phyloP scores from a whole-genome alignment of 2,113 vertebrate species.

The Aptenodytes forsteri region DNA sequence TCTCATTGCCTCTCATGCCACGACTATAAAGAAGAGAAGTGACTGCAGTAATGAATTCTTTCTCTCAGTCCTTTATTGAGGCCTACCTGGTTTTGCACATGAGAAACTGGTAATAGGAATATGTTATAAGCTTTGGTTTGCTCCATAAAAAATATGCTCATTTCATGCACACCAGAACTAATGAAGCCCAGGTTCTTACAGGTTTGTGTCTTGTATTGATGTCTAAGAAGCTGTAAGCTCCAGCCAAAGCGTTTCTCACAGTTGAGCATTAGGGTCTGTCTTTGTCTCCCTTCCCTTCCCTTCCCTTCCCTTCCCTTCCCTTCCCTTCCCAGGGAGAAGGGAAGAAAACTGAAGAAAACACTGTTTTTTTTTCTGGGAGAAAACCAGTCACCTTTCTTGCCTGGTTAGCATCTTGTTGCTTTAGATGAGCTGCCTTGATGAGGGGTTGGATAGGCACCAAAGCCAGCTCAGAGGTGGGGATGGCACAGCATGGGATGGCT shows the following conservation, averaged over 20 bases:
- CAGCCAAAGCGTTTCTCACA: not conserved
- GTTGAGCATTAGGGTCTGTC: not conserved
- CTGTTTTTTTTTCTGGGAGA: not conserved
- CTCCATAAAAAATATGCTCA: not conserved
- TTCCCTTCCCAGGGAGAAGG: not conserved
- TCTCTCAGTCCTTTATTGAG: not conserved
- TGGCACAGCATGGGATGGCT: not conserved
- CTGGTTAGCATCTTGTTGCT: not conserved
- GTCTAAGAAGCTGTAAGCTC: not conserved
- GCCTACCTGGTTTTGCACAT: not conserved
- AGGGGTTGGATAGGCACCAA: not conserved
- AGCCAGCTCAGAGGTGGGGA: not conserved
- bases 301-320: not conserved
- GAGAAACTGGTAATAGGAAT: not conserved
- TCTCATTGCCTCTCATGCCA: not conserved
- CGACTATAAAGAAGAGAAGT: not conserved
- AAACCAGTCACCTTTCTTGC: not conserved
- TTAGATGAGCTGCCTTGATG: not conserved
- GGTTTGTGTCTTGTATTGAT: not conserved
- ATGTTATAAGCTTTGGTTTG: not conserved
- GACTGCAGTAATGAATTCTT: not conserved
- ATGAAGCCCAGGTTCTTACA: not conserved
- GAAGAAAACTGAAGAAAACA: not conserved
- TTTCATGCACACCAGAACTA: not conserved
- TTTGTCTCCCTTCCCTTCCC: not conserved